Percentiles rank a stretch among this genome's conserved stretches.
Conservation (phyloP, 2,888 invertebrate genomes). For the Tridacna gigas region DNA sequence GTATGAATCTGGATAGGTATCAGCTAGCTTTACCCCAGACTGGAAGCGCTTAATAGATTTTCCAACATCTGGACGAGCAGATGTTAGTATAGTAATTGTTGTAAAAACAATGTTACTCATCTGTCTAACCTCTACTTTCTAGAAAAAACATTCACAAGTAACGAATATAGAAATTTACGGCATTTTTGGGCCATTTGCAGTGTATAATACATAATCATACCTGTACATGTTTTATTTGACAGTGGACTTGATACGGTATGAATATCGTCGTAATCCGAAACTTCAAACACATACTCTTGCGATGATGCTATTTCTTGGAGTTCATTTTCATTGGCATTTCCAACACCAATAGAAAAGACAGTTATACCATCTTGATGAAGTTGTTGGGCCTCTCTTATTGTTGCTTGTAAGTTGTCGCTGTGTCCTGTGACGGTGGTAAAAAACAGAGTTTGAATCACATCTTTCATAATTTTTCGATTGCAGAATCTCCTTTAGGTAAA, state of each 20-base stretch:
- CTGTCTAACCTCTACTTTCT: too few species aligned
- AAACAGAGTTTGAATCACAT: too few species aligned
- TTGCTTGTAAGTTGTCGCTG: not conserved
- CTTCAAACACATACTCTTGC: constrained; percentile 8
- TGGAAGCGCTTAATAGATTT: too few species aligned
- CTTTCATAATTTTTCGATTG: too few species aligned
- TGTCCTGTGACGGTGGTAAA: not conserved
- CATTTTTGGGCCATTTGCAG: too few species aligned
- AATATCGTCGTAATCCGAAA: not conserved
- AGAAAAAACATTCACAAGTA: too few species aligned
- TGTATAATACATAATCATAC: not conserved
- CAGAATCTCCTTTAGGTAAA: too few species aligned
- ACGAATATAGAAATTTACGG: not conserved
- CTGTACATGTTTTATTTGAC: not conserved
- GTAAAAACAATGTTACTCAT: too few species aligned
- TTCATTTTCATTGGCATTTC: constrained; percentile 9
- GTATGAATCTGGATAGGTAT: too few species aligned
- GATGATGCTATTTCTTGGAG: not conserved
- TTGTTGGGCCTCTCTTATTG: not conserved
- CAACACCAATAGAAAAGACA: not conserved
- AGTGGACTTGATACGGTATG: not conserved
- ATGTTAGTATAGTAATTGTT: too few species aligned
- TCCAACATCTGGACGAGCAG: too few species aligned
- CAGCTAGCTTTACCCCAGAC: too few species aligned
- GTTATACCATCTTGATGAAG: not conserved